A percentile compares a stretch with the other conserved stretches of the same genome.
These are phyloP conservation scores for Dipodomys merriami DNA, from an alignment of 2,113 vertebrate genomes.

Conservation along the genomic window DNA sequence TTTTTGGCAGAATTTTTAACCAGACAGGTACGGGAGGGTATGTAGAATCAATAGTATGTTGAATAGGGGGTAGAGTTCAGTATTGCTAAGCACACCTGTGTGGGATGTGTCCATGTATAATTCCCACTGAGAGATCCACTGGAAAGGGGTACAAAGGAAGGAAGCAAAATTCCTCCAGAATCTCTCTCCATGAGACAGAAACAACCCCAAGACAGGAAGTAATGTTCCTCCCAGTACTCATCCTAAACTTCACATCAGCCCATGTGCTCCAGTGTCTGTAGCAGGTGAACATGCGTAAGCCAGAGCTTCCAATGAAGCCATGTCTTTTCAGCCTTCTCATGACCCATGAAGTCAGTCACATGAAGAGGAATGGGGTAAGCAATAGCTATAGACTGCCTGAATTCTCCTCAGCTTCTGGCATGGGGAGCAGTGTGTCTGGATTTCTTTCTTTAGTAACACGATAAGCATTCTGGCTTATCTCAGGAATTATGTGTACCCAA, in stretches of 20 bases:
- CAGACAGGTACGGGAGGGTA: neutral
- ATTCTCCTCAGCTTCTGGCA: neutral
- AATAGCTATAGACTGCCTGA: neutral
- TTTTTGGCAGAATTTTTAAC: conserved; percentile 21
- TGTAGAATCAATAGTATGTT: neutral
- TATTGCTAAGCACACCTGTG: neutral
- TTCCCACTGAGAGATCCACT: neutral
- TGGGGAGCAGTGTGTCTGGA: neutral
- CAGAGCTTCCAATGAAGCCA: neutral
- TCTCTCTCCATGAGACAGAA: neutral
- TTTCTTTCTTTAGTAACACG: neutral
- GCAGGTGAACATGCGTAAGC: neutral
- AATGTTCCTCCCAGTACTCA: neutral
- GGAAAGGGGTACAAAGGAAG: neutral
- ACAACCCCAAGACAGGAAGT: neutral
- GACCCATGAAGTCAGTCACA: neutral
- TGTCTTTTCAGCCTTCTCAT: neutral
- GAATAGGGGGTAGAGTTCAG: neutral
- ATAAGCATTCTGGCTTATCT: neutral
- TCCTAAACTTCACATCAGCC: neutral
- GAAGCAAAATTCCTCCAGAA: neutral
- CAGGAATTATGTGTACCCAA: neutral
- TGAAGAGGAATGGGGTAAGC: neutral
- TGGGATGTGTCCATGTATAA: neutral
- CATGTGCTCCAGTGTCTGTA: neutral